These are phyloP conservation scores for Cyprinodon tularosa DNA, from an alignment of 2,113 vertebrate genomes.

Conservation along the genomic window DNA sequence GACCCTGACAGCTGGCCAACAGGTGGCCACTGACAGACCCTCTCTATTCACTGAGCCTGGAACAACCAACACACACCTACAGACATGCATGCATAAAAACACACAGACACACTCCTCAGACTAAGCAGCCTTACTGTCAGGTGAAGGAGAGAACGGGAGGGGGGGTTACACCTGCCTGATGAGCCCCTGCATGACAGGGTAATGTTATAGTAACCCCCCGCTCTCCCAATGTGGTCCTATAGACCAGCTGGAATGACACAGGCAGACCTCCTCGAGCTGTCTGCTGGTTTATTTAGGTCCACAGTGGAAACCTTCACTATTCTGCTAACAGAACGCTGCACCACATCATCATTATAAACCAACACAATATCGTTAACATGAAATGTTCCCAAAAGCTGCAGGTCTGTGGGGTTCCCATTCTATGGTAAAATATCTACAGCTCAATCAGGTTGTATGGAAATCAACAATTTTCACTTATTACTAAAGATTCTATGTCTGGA, in stretches of 20 bases:
- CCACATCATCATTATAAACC: too few species aligned
- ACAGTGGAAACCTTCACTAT: neutral
- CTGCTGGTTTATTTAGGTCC: constrained; percentile 10
- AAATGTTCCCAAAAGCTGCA: neutral
- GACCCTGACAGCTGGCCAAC: constrained; percentile 82
- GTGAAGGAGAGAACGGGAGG: constrained; percentile 33
- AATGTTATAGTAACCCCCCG: constrained; percentile 58
- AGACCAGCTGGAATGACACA: constrained; percentile 63
- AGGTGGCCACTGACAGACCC: constrained; percentile 81
- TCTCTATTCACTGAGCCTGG: constrained; percentile 76
- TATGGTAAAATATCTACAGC: too few species aligned
- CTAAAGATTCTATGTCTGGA: too few species aligned
- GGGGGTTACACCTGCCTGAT: constrained; percentile 69
- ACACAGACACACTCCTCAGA: constrained; percentile 31
- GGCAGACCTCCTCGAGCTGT: constrained; percentile 11
- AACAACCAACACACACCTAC: constrained; percentile 43
- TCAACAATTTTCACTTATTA: too few species aligned
- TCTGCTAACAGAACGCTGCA: neutral
- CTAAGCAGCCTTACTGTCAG: constrained; percentile 54
- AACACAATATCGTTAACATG: too few species aligned
- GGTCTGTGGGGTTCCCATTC: too few species aligned
- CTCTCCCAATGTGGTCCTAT: constrained; percentile 45
- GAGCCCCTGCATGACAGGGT: constrained; percentile 62
- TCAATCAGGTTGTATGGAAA: too few species aligned
- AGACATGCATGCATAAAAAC: constrained; percentile 36